Evolutionary conservation across 2,113 vertebrate species (phyloP).

Genomic region (Romanogobio albipinnatus): DNA sequence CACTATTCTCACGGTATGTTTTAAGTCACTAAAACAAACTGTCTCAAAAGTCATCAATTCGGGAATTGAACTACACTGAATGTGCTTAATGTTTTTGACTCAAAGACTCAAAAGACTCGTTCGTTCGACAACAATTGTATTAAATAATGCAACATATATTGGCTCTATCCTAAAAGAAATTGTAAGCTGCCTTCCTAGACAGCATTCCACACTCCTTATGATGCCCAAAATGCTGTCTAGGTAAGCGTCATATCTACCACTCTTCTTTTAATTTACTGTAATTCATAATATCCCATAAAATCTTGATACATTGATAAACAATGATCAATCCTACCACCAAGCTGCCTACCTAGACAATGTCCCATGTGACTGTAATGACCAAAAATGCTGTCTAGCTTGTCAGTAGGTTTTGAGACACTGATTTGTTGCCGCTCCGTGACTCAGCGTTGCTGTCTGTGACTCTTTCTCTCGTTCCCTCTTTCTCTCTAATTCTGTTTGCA

Average conservation of each 20-base stretch:
- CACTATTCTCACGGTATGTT: not conserved
- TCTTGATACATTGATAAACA: not conserved
- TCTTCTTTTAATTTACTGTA: no score
- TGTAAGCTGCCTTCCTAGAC: not conserved
- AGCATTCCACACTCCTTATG: not conserved
- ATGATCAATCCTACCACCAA: not conserved
- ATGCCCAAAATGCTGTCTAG: not conserved
- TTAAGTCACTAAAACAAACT: no score
- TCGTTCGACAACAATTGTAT: not conserved
- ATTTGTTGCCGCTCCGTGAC: conserved; percentile 43
- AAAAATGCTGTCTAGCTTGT: not conserved
- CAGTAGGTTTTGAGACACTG: not conserved
- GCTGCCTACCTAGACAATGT: no score
- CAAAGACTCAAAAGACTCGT: not conserved
- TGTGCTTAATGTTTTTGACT: not conserved
- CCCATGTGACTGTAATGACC: not conserved
- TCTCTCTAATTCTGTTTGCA: not conserved
- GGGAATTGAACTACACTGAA: not conserved
- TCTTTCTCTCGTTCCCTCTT: not conserved
- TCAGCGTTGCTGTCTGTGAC: conserved; percentile 17
- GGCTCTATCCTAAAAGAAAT: not conserved
- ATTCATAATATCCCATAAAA: not conserved
- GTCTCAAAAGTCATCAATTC: not conserved
- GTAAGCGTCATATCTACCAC: not conserved
- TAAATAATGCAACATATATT: not conserved